These are phyloP conservation scores for Alviniconcha strummeri DNA, from an alignment of 2,888 invertebrate genomes.

Conservation along the genomic window DNA sequence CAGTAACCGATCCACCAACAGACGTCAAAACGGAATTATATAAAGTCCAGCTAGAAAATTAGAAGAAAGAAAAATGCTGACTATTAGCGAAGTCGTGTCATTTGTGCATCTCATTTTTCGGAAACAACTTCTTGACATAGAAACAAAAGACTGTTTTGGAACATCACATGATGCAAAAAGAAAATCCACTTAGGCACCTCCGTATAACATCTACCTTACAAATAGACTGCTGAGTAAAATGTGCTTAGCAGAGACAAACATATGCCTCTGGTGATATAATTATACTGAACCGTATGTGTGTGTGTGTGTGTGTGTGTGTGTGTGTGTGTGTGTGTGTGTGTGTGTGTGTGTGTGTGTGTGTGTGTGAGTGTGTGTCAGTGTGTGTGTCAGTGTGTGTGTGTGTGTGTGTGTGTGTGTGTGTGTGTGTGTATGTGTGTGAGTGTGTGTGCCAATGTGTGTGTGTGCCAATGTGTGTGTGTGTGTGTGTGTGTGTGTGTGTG, in stretches of 20 bases:
- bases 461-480: not conserved
- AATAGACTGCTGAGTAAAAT: not conserved
- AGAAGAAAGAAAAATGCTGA: too few species aligned
- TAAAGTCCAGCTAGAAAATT: too few species aligned
- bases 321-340: not conserved
- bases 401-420: not conserved
- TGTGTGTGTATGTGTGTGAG: not conserved
- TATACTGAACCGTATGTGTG: not conserved
- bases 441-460: not conserved
- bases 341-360: not conserved
- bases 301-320: conserved; percentile 1
- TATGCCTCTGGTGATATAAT: not conserved
- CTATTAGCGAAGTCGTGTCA: too few species aligned
- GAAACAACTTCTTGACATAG: not conserved
- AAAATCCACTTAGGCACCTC: not conserved
- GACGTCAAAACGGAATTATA: too few species aligned
- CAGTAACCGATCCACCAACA: too few species aligned
- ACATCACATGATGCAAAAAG: not conserved
- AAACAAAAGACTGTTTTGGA: not conserved
- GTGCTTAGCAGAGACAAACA: too few species aligned
- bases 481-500: too few species aligned
- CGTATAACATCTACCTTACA: not conserved
- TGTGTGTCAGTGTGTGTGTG: not conserved
- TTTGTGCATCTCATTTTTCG: too few species aligned
- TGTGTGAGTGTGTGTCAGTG: not conserved